These are phyloP conservation scores for Myopa tessellatipennis DNA, from an alignment of 2,888 invertebrate genomes.

Conservation along the genomic window DNA sequence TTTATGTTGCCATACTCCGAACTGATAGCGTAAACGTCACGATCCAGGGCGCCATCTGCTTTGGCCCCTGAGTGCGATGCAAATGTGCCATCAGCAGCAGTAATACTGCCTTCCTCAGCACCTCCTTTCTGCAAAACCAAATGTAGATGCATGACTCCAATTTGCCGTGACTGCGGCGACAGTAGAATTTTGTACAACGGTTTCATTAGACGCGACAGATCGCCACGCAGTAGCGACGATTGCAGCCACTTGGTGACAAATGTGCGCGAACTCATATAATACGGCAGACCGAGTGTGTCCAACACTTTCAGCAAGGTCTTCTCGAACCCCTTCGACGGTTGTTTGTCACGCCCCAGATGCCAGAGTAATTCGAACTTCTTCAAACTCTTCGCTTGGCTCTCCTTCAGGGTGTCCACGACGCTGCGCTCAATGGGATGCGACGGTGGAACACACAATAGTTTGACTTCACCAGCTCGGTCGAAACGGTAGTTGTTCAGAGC, in stretches of 20 bases:
- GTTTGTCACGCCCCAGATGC: constrained; percentile 79
- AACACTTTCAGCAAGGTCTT: constrained; percentile 79
- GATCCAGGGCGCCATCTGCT: constrained; percentile 60
- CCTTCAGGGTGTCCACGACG: constrained; percentile 58
- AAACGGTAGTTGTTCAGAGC: constrained; percentile 60
- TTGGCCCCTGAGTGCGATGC: constrained; percentile 50
- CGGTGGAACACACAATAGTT: constrained; percentile 62
- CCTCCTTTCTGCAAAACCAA: constrained; percentile 70
- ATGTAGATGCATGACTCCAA: constrained; percentile 81
- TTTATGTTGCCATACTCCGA: constrained; percentile 83
- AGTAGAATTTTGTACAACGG: constrained; percentile 81
- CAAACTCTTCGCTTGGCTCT: constrained; percentile 66
- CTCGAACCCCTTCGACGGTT: constrained; percentile 69
- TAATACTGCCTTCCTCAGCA: constrained; percentile 54
- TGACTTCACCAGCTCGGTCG: constrained; percentile 63
- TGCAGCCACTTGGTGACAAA: constrained; percentile 82
- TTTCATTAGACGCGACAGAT: constrained; percentile 81
- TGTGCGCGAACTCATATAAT: constrained; percentile 66
- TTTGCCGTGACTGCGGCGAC: constrained; percentile 82
- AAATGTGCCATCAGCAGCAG: constrained; percentile 48
- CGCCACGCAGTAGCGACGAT: constrained; percentile 79
- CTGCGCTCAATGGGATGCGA: constrained; percentile 51
- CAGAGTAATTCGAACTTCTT: constrained; percentile 72
- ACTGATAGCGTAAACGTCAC: constrained; percentile 84
- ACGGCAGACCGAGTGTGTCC: constrained; percentile 63